Percentiles rank a stretch among this genome's conserved stretches.
Evolutionary conservation across 2,888 invertebrate species (phyloP).

Genomic region (Cheiracanthium punctorium): DNA sequence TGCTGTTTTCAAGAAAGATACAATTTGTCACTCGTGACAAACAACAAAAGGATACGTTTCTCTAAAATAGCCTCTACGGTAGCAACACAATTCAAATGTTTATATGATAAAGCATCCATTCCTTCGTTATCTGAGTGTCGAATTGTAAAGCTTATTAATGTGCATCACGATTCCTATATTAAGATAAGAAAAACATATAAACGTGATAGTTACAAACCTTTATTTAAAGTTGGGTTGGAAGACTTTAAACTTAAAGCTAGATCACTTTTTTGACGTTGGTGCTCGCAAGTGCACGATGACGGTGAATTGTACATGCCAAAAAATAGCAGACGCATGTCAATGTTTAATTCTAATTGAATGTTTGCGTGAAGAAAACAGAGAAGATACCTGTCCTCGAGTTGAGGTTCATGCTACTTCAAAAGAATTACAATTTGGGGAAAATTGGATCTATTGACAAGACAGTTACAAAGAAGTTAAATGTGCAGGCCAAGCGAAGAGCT

Average conservation of each 20-base stretch:
- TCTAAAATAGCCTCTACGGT: too few relatives aligned
- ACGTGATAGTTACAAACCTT: background rate
- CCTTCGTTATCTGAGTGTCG: background rate
- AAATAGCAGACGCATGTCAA: background rate
- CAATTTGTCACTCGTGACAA: too few relatives aligned
- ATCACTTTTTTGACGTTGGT: background rate
- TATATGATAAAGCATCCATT: constrained; percentile 15
- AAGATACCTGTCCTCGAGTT: background rate
- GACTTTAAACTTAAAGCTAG: constrained; percentile 14
- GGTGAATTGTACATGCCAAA: background rate
- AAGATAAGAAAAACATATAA: background rate
- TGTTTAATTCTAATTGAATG: background rate
- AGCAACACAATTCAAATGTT: too few relatives aligned
- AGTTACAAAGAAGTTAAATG: too few relatives aligned
- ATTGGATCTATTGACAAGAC: background rate
- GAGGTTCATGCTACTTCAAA: constrained; percentile 14
- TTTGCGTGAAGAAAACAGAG: background rate
- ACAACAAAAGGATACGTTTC: too few relatives aligned
- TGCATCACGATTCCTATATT: background rate
- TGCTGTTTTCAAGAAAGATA: too few relatives aligned
- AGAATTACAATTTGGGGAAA: constrained; percentile 1
- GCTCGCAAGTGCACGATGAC: background rate
- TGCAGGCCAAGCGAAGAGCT: too few relatives aligned
- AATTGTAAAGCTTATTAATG: constrained; percentile 13
- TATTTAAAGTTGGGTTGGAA: background rate